A percentile compares a stretch with the other conserved stretches of the same genome.
Conservation (phyloP, 2,113 vertebrate species). For the Silurus glanis region DNA sequence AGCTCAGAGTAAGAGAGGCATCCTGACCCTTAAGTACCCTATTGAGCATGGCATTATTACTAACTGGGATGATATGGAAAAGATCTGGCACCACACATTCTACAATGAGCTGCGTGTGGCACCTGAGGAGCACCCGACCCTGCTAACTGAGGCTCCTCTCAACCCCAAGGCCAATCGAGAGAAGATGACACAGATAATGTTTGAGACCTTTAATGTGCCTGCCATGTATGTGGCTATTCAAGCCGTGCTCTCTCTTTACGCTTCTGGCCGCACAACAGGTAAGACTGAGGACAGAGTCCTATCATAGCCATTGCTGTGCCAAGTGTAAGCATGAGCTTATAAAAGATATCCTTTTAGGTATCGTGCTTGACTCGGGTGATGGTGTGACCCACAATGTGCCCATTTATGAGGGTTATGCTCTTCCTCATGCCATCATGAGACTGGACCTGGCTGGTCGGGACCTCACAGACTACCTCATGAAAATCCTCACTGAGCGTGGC, state of each 20-base stretch:
- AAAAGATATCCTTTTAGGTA: constrained; percentile 71
- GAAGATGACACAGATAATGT: constrained; percentile 92
- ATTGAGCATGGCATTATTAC: constrained; percentile 17
- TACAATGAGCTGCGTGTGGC: not conserved
- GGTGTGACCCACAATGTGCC: constrained; percentile 91
- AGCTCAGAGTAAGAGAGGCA: constrained; percentile 10
- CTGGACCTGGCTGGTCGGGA: constrained; percentile 4
- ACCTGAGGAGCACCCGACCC: constrained; percentile 9
- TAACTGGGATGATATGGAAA: constrained; percentile 24
- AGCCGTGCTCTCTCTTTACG: constrained; percentile 73
- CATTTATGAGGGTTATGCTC: constrained; percentile 18
- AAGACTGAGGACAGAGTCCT: not conserved
- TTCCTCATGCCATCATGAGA: constrained; percentile 27
- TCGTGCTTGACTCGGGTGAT: constrained; percentile 93
- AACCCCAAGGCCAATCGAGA: constrained; percentile 80
- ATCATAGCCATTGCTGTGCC: not conserved
- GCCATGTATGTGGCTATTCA: constrained; percentile 21
- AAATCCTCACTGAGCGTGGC: constrained; percentile 66
- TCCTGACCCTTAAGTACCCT: constrained; percentile 11
- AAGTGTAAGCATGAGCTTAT: not conserved
- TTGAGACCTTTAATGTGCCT: constrained; percentile 77
- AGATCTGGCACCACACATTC: constrained; percentile 14
- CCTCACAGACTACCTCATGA: constrained; percentile 23
- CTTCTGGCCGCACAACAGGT: constrained; percentile 83
- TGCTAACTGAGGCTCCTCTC: constrained; percentile 14